Evolutionary conservation across 2,888 invertebrate genomes (phyloP).

Genomic region (Pinctada fucata): DNA sequence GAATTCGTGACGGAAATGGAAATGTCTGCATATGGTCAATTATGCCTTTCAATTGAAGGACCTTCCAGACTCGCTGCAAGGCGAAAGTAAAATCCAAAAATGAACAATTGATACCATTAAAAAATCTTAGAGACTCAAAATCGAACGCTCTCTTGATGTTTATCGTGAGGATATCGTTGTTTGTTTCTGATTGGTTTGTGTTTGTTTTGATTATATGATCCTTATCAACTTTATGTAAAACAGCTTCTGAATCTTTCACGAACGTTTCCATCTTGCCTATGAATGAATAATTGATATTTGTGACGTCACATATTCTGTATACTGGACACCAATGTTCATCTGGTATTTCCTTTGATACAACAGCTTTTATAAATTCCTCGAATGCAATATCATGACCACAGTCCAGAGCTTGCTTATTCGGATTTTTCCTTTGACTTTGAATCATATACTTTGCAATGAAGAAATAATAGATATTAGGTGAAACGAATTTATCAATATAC

Average conservation of each 20-base stretch:
- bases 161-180: not conserved
- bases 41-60: not conserved
- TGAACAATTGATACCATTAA: not conserved
- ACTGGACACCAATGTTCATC: not conserved
- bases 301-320: not conserved
- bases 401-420: not conserved
- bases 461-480: not conserved
- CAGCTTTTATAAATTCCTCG: not conserved
- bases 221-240: not conserved
- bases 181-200: not conserved
- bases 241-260: not conserved
- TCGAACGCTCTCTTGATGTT: not conserved
- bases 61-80: not conserved
- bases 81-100: not conserved
- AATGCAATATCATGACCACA: not conserved
- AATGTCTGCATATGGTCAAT: not conserved
- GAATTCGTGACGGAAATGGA: not conserved
- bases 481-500: not conserved
- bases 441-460: not conserved
- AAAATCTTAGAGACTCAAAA: not conserved
- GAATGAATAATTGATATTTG: not conserved
- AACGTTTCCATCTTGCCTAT: conserved; percentile 1
- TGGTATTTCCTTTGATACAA: not conserved
- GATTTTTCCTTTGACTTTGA: not conserved
- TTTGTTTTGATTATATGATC: not conserved